Evolutionary conservation across 2,888 invertebrate species (phyloP), one percentile per base, ranked within the genome.

Genomic region (Lutraria lutraria): DNA sequence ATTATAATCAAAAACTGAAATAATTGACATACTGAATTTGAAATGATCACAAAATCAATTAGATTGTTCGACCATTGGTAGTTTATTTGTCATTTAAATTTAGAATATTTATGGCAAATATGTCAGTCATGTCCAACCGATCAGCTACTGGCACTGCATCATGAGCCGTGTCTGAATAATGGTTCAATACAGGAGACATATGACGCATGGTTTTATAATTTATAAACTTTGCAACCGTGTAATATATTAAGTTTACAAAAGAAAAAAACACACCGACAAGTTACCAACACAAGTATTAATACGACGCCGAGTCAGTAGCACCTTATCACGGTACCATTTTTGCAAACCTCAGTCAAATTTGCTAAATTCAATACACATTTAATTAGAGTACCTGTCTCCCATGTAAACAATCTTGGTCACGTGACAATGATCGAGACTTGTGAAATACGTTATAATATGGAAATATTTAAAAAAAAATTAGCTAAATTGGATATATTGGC

Each of bases 371-470:
- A 82, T 2, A 54, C 25, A 53, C 15, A 21, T 53, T 53, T 34
- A 81, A 81, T 81, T 60, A 19, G 79, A 72, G 83, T 68, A 89
- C 89, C 89, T 89, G 90, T 90, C 84, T 85, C 88, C 88, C 56
- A 88, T 90, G 90, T 90, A 90, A 90, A 90, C 90, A 90, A 90
- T 88, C 54, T 13, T 72, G 21, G 79, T 88, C 83, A 88, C 86
- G 88, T 86, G 86, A 63, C 63, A 13, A 81, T n/a, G 8, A 12
- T 3, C 63, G 63, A 68, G 63, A 68, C 25, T 25, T 68, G 63
- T n/a, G 13, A 19, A n/a, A 68, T 21, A 68, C 25, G n/a, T 68
- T 2, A 16, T 16, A 68, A 25, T 21, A 25, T 6, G 63, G 52
- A 12, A 16, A n/a, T 13, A 34, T 15, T n/a, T 68, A 68, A 68